Base-by-base conservation (phyloP, 2,888 invertebrate species). In the Acleris holmiana region DNA sequence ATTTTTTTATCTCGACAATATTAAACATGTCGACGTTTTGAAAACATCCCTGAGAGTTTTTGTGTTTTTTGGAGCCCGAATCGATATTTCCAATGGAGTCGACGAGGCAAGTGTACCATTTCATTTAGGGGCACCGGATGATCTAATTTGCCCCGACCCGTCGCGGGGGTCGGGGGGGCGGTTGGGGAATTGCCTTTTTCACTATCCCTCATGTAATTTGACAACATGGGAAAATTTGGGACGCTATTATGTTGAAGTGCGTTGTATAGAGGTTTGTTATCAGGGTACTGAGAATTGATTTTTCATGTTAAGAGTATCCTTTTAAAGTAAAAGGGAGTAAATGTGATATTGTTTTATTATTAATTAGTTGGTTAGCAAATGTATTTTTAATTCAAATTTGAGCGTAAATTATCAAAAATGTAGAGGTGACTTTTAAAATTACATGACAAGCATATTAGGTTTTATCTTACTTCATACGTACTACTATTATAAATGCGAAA, bases 141-240 rank as follows among this genome's bases (percentile, higher is more conserved):
- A 65, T 65, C 60, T 65, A 65, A 65, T 65, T 65, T 65, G 55
- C 41, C 54, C 60, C 35, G 55, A 59, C 65, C 54, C 65, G 60
- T 49, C 35, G 35, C 53, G 59, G 55, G 54, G 65, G 65, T 65
- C 59, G 60, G 49, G n/a, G 35, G 4, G 60, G 49, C 6, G 35
- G 4, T 13, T 23, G 21, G 60, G 65, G 60, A 65, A 65, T 60
- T 60, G 55, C 59, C 65, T 60, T 65, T 64, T 65, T 64, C 58
- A 65, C 65, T 60, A 65, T 55, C 53, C 64, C 58, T 60, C 60
- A 60, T 60, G 55, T 65, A 60, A 65, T 65, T 65, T 65, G 60
- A 60, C 59, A 55, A 60, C 53, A 54, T 47, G 48, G 48, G 41
- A 59, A 59, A 64, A 54, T 53, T 48, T 29, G 41, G 41, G 53